These are phyloP conservation scores for Peromyscus aztecus DNA, from an alignment of 2,797 vertebrate species.

Conservation along the genomic window DNA sequence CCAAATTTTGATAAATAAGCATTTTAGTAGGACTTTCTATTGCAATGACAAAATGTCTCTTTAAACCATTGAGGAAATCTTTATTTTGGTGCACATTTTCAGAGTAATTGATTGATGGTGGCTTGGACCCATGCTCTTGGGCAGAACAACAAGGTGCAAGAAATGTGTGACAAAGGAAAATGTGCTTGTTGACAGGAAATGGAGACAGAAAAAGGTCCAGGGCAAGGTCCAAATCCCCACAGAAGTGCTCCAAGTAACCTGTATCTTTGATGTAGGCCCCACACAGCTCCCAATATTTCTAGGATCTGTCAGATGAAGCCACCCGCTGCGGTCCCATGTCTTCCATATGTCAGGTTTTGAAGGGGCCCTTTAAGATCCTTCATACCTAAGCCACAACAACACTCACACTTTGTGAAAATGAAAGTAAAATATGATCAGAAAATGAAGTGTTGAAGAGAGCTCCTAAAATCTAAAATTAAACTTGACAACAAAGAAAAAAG, in stretches of 20 bases:
- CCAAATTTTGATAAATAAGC: neutral
- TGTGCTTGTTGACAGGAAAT: too few relatives aligned
- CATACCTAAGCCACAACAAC: neutral
- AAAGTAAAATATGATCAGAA: neutral
- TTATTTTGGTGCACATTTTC: neutral
- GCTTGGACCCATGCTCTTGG: neutral
- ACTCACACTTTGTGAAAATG: neutral
- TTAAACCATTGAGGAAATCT: neutral
- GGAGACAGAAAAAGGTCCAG: neutral
- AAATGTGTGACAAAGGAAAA: neutral
- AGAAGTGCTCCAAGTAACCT: neutral
- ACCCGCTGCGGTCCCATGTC: neutral
- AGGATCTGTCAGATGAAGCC: neutral
- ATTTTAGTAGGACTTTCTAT: neutral
- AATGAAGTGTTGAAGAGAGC: neutral
- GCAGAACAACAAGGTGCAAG: neutral
- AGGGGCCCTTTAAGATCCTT: neutral
- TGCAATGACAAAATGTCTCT: neutral
- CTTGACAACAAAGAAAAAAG: neutral
- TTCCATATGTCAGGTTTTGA: neutral
- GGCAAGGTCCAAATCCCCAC: fast-evolving
- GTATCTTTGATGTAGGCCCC: neutral
- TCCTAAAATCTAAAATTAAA: slow-evolving; percentile 42
- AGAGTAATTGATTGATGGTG: neutral
- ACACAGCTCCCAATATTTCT: neutral